Conservation (phyloP, 2,113 vertebrate species). For the Myanophis thanlyinensis region DNA sequence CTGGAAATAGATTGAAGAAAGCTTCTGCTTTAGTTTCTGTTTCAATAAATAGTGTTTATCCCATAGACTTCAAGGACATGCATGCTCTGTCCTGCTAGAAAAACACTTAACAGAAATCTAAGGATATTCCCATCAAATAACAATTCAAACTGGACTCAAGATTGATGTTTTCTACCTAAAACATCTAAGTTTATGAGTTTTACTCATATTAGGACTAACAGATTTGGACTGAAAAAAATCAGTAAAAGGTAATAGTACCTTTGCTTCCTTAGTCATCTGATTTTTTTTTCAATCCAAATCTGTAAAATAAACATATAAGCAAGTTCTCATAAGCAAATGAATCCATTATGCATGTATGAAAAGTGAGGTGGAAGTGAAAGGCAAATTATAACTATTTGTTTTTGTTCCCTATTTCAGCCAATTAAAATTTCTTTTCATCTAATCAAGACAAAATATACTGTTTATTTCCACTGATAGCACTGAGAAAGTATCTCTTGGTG, state of each 20-base stretch:
- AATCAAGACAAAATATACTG: not conserved
- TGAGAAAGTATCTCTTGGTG: not conserved
- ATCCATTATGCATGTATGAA: not conserved
- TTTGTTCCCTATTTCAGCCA: not conserved
- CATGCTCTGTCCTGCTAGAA: not conserved
- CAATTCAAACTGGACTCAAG: not conserved
- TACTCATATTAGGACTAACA: not conserved
- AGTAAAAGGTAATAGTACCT: not conserved
- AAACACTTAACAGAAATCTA: not conserved
- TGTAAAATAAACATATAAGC: not conserved
- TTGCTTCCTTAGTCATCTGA: too few relatives aligned
- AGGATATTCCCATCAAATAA: not conserved
- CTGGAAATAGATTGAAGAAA: not conserved
- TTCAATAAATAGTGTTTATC: not conserved
- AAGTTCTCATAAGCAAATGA: not conserved
- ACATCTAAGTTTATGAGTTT: not conserved
- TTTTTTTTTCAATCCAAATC: too few relatives aligned
- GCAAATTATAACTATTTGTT: not conserved
- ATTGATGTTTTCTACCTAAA: not conserved
- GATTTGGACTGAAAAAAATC: not conserved
- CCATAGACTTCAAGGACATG: not conserved
- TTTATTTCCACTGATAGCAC: not conserved
- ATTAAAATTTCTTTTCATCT: slow-evolving; percentile 8
- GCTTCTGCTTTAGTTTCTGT: not conserved
- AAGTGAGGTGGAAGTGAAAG: not conserved